Evolutionary conservation across 2,888 invertebrate species (phyloP).

Genomic region (Drosophila diplacantha): DNA sequence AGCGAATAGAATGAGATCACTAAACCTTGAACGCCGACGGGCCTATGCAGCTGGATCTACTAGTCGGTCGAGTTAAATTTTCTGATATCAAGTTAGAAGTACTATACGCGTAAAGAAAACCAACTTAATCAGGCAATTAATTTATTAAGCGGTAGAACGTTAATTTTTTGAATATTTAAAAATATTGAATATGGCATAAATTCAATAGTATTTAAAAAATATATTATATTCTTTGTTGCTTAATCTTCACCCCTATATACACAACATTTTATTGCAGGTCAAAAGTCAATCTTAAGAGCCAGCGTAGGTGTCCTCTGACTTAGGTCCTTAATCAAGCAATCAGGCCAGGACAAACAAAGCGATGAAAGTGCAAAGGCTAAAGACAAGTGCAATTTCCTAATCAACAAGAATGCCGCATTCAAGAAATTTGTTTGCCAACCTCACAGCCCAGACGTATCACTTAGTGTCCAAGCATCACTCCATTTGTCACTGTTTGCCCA

Average conservation of each 20-base stretch:
- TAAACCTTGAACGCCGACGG: no score
- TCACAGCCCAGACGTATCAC: slow-evolving; percentile 45
- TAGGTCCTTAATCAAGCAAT: slow-evolving; percentile 31
- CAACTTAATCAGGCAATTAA: no score
- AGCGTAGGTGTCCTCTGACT: slow-evolving; percentile 10
- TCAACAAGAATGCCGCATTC: slow-evolving; percentile 51
- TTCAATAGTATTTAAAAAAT: neutral
- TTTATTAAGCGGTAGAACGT: no score
- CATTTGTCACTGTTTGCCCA: slow-evolving; percentile 56
- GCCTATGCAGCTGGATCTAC: no score
- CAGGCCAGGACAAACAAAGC: slow-evolving; percentile 20
- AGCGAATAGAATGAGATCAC: no score
- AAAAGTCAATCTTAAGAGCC: neutral
- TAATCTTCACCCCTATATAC: neutral
- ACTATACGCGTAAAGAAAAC: no score
- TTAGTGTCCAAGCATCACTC: slow-evolving; percentile 56
- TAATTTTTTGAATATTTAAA: neutral
- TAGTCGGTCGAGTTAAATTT: no score
- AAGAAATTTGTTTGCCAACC: slow-evolving; percentile 35
- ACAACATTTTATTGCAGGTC: neutral
- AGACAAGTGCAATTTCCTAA: slow-evolving; percentile 54
- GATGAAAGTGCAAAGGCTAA: slow-evolving; percentile 27
- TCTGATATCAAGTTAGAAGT: no score
- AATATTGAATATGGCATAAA: neutral
- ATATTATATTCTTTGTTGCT: no score